Conservation (phyloP, 2,888 invertebrate genomes). For the Hydrotaea cyrtoneurina region DNA sequence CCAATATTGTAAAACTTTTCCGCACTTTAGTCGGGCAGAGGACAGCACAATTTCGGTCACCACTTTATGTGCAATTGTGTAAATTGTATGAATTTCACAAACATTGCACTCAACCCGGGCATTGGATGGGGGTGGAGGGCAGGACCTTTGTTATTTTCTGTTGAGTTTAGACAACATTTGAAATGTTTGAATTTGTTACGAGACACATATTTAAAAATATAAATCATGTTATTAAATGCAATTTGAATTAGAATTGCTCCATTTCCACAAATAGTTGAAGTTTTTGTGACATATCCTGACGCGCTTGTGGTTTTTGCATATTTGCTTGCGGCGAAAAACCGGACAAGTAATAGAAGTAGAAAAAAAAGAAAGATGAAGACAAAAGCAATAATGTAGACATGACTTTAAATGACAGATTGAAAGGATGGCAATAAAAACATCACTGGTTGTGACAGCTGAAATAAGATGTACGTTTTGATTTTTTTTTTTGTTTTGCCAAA, state of each 20-base stretch:
- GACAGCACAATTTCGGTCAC: not conserved
- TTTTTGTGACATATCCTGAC: not conserved
- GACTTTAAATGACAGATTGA: too few species aligned
- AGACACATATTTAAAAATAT: conserved; percentile 1
- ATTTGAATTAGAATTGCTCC: conserved; percentile 8
- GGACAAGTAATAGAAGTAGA: too few species aligned
- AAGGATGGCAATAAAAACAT: too few species aligned
- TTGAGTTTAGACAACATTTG: not conserved
- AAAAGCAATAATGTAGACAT: too few species aligned
- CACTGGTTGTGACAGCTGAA: too few species aligned
- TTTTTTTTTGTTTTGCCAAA: too few species aligned
- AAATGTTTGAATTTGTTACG: not conserved
- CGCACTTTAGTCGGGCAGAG: not conserved
- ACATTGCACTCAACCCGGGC: not conserved
- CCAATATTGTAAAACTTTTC: not conserved
- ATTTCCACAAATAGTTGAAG: not conserved
- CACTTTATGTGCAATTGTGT: conserved; percentile 1
- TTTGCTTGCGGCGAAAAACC: too few species aligned
- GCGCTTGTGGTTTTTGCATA: not conserved
- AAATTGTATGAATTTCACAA: conserved; percentile 21
- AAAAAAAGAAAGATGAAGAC: too few species aligned
- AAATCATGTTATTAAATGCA: conserved; percentile 27
- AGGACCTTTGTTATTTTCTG: not conserved
- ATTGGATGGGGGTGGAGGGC: not conserved
- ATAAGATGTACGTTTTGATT: too few species aligned